A percentile compares a stretch with the other conserved stretches of the same genome.
These are phyloP conservation scores for Drosophila merina DNA, from an alignment of 2,888 invertebrate genomes.

Conservation along the genomic window DNA sequence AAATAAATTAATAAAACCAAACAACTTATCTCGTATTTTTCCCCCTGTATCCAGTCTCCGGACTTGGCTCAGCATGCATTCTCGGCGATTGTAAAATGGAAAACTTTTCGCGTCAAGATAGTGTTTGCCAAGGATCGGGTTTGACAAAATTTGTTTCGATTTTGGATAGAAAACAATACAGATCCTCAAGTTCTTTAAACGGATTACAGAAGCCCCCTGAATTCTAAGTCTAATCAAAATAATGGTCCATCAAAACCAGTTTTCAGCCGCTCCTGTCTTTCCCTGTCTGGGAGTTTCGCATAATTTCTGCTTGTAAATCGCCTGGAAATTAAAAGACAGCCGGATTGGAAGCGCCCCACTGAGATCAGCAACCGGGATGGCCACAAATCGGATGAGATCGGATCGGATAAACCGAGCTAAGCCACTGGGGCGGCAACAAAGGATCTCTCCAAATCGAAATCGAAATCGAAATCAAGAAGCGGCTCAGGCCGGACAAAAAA, in stretches of 20 bases:
- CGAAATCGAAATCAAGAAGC: constrained; percentile 1
- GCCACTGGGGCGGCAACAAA: constrained; percentile 30
- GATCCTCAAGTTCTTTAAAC: background rate
- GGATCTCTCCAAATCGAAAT: constrained; percentile 7
- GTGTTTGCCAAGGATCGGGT: constrained; percentile 38
- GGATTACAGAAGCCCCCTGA: background rate
- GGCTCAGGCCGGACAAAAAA: constrained; percentile 30
- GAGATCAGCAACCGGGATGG: constrained; percentile 53
- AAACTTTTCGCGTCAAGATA: constrained; percentile 73
- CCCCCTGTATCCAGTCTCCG: constrained; percentile 34
- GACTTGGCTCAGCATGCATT: constrained; percentile 67
- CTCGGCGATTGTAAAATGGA: constrained; percentile 70
- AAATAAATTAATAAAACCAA: background rate
- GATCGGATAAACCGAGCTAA: constrained; percentile 14
- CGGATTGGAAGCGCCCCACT: constrained; percentile 65
- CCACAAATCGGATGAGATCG: constrained; percentile 20
- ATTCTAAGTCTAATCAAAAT: constrained; percentile 4
- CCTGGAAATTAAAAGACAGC: constrained; percentile 62
- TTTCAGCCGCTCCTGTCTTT: constrained; percentile 15
- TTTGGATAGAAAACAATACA: too few species aligned
- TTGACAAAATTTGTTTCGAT: too few species aligned
- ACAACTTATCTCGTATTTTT: background rate
- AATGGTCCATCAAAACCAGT: constrained; percentile 3
- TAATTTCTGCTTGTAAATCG: constrained; percentile 59
- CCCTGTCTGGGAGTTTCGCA: constrained; percentile 40